Evolutionary conservation across 2,113 vertebrate genomes (phyloP), one percentile per base, ranked within the genome.

Genomic region (Bostrychus sinensis): DNA sequence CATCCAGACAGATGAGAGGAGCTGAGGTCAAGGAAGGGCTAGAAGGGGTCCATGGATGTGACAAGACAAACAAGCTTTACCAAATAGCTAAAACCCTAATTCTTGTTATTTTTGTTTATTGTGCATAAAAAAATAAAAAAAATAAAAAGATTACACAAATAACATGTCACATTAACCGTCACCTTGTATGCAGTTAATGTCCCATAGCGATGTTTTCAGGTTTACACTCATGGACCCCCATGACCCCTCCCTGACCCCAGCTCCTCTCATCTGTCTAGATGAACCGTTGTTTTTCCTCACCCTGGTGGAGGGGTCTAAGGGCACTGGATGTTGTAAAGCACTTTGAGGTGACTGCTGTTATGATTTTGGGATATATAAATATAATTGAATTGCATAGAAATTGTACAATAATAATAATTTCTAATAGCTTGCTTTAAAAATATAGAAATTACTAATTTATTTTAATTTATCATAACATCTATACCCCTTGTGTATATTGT

Each of bases 201-300:
- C 43, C 20, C 20, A 46, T n/a, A n/a, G n/a, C n/a, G n/a, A 43
- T 43, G 41, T 43, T 45, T 45, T 22, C 19, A 45, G 42, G 45
- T 16, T 48, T 14, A 46, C n/a, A n/a, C n/a, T n/a, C n/a, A n/a
- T n/a, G n/a, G n/a, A 48, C 7, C 20, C 22, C 22, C 42, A n/a
- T n/a, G n/a, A n/a, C 20, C 6, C 22, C 13, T 20, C 22, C 3
- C 22, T 25, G 45, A 48, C 45, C 45, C 45, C 7, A 0, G 39
- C 1, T 6, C 39, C 45, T 25, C 22, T 23, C 45, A 48, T 12
- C 22, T 48, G 12, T 25, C 45, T 48, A 22, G 16, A 48, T 16
- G 12, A 48, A 14, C 45, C 20, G 8, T 4, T 46, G 43, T 46
- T 48, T 25, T 14, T 48, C 22, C 7, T 48, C 5, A 14, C 22